These are phyloP conservation scores for Limnephilus rhombicus DNA, from an alignment of 2,888 invertebrate species.

Conservation along the genomic window DNA sequence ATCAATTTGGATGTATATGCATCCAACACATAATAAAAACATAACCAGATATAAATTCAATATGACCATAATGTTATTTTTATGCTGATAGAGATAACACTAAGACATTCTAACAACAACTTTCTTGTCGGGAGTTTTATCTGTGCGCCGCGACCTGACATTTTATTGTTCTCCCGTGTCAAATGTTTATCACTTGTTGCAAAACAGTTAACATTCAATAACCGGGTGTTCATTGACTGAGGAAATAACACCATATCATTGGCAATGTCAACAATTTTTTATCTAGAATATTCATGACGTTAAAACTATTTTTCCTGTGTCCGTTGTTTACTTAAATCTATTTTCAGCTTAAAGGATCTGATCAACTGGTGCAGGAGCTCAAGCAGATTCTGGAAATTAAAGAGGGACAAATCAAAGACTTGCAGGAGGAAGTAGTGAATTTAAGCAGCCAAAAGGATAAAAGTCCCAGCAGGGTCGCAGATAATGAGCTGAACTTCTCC, in stretches of 20 bases:
- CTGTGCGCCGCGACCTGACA: not conserved
- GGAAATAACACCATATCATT: not conserved
- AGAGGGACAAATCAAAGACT: slow-evolving; percentile 77
- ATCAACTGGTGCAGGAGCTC: slow-evolving; percentile 26
- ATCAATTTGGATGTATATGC: too few relatives aligned
- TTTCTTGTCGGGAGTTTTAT: not conserved
- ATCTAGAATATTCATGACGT: not conserved
- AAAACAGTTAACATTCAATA: not conserved
- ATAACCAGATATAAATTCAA: not conserved
- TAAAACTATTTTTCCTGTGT: not conserved
- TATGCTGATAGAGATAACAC: not conserved
- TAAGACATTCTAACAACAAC: not conserved
- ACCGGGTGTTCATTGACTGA: not conserved
- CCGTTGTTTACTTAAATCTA: not conserved
- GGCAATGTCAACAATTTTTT: not conserved
- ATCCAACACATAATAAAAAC: not conserved
- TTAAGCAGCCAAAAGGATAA: slow-evolving; percentile 69
- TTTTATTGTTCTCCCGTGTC: not conserved
- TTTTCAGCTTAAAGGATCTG: not conserved
- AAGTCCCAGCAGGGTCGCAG: not conserved
- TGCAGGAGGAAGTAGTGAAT: slow-evolving; percentile 74
- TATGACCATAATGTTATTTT: not conserved
- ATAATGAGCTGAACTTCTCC: not conserved
- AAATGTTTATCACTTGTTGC: not conserved
- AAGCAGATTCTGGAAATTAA: slow-evolving; percentile 76